Base-by-base conservation (phyloP, 2,113 vertebrate species). In the Montifringilla adamsi region DNA sequence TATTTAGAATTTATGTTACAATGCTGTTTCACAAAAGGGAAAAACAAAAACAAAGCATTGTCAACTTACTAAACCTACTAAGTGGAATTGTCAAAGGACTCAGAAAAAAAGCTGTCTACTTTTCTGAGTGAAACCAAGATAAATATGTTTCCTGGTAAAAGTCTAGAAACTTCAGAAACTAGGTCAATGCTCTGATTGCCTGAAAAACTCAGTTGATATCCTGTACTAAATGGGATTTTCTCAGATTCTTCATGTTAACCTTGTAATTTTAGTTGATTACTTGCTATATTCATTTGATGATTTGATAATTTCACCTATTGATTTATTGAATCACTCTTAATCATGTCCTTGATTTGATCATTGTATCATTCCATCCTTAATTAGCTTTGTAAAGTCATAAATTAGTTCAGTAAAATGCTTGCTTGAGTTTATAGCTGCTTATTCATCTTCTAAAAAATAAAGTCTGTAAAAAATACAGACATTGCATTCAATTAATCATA, bases 301-400 rank as follows among this genome's bases (percentile, higher is more conserved):
- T 91, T 84, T 87, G 62, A 84, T 91, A 93, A 89, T 82, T 89
- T 93, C 46, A 63, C 35, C 47, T 78, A 89, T 47, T 81, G 84
- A 89, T 87, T 96, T 84, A 89, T 87, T 87, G 84, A 77, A 68
- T 91, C 30, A 50, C 24, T 94, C 24, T 89, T 96, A 95, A 93
- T 89, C 55, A 89, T 59, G 35, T 60, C 21, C 66, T 89, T 96
- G 56, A 89, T 84, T 89, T 59, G 18, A 89, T 84, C 46, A 63
- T 50, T 74, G 43, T 55, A 74, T 70, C 44, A 72, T 55, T 94
- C 21, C 7, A 26, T 31, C 37, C 44, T 62, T 92, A 81, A 92
- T 84, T 91, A 94, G 9, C 9, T 63, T 23, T 69, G 10, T 59
- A 47, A 93, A 55, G 7, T 70, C 56, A 77, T 43, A 91, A 86